A percentile compares a stretch with the other conserved stretches of the same genome.
phyloP scores from a whole-genome alignment of 2,113 vertebrate genomes.

The Cavia porcellus region DNA sequence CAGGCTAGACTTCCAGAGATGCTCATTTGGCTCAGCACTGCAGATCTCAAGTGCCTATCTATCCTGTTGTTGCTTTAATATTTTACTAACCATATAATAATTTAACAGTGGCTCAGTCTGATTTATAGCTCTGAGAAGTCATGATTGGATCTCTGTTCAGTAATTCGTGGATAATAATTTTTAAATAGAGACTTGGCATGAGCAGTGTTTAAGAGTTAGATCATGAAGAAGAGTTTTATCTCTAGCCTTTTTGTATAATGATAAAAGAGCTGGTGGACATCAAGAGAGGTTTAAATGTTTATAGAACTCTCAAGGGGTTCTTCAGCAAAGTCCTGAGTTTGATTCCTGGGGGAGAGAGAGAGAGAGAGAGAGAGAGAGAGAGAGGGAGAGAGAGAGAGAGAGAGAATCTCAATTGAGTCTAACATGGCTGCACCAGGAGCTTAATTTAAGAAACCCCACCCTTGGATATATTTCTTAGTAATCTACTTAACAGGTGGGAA shows the following conservation, averaged over 20 bases:
- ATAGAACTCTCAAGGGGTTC: not conserved
- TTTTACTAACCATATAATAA: slow-evolving; percentile 39
- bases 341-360: too few relatives aligned
- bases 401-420: not conserved
- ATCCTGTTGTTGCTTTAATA: slow-evolving; percentile 53
- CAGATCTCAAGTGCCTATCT: slow-evolving; percentile 59
- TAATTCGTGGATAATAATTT: slow-evolving; percentile 57
- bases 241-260: not conserved
- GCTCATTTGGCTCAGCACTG: slow-evolving; percentile 47
- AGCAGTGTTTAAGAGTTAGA: not conserved
- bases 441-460: not conserved
- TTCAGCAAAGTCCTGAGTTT: not conserved
- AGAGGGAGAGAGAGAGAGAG: too few relatives aligned
- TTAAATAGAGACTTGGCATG: slow-evolving; percentile 36
- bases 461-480: slow-evolving; percentile 33
- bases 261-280: not conserved
- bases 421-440: not conserved
- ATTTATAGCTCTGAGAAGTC: slow-evolving; percentile 68
- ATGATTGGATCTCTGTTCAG: slow-evolving; percentile 56
- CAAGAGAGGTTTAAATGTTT: not conserved
- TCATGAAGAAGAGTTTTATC: slow-evolving; percentile 9
- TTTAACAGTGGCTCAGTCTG: slow-evolving; percentile 24
- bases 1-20: not conserved
- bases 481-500: not conserved
- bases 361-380: too few relatives aligned